Evolutionary conservation across 2,113 vertebrate genomes (phyloP), one percentile per base, ranked within the genome.

Genomic region (Cynoglossus semilaevis): DNA sequence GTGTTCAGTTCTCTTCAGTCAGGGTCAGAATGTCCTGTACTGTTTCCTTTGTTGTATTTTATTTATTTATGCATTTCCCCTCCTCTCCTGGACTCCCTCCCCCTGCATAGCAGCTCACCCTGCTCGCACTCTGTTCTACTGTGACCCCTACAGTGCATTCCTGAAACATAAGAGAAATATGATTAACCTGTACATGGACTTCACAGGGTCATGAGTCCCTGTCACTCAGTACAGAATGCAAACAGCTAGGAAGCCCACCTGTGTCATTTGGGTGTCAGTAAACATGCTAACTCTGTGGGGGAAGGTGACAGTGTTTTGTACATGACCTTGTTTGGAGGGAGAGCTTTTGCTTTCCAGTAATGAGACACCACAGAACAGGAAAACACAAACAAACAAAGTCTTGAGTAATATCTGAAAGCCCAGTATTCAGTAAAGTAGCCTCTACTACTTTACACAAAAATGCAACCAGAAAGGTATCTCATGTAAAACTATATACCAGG

Each of bases 11-110:
- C 58, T 56, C 62, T 51, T 69, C 54, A 22, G 70, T 70, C 43
- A 50, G 51, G 84, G 82, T 86, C 81, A 88, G 74, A 81, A 83
- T 78, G 85, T 86, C 59, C 80, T 83, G 80, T 64, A 70, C 75
- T 14, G 4, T 42, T 78, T 68, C 59, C 50, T 80, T 58, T 77
- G 42, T 79, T 76, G 66, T 16, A 56, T 29, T 29, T 29, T 29
- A 6, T 29, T 29, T 29, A 29, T 65, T 67, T 78, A 53, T 79
- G 64, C 57, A 71, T 63, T 57, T 61, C 57, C 34, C 54, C 44
- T 49, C 12, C 40, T 70, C 58, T 47, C 18, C 22, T 46, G 43
- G 43, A 50, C 63, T 59, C 59, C 36, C 22, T 29, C 22, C 22
- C 22, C 22, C 2, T 29, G 22, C 22, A 29, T 29, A 29, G 3